A percentile compares a stretch with the other conserved stretches of the same genome.
These are phyloP conservation scores for Tadarida brasiliensis DNA, from an alignment of 2,797 vertebrate genomes.

Conservation along the genomic window DNA sequence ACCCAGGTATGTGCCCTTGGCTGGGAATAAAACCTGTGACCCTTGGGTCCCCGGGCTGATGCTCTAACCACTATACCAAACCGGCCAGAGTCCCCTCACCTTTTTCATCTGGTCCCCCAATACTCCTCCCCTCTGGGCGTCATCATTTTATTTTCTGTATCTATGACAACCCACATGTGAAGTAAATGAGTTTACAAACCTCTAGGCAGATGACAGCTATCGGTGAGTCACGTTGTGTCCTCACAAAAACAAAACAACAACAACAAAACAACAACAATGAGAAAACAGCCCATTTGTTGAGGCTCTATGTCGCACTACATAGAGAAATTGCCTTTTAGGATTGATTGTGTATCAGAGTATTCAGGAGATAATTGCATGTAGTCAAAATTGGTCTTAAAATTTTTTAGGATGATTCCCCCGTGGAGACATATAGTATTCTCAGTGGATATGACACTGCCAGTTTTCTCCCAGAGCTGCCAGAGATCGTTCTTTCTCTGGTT, in stretches of 20 bases:
- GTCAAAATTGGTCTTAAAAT: background rate
- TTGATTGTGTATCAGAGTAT: background rate
- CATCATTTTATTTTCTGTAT: background rate
- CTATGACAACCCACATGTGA: background rate
- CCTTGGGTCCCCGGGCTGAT: no score
- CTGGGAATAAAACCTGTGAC: no score
- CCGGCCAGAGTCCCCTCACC: no score
- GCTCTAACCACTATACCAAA: no score
- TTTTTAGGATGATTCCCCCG: background rate
- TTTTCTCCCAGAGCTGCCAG: background rate
- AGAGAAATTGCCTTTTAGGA: background rate
- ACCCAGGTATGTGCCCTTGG: no score
- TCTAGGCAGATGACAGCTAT: background rate
- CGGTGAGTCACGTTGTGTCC: background rate
- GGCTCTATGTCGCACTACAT: background rate
- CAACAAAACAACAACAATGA: no score
- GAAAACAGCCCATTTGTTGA: background rate
- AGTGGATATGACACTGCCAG: slow-evolving; percentile 17
- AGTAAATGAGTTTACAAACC: background rate
- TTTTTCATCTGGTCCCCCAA: background rate
- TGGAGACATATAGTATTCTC: slow-evolving; percentile 34
- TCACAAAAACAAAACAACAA: no score
- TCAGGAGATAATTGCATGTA: background rate
- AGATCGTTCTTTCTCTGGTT: slow-evolving; percentile 60
- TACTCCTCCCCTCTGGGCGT: background rate